phyloP scores from a whole-genome alignment of 2,113 vertebrate genomes.

The Phycodurus eques region DNA sequence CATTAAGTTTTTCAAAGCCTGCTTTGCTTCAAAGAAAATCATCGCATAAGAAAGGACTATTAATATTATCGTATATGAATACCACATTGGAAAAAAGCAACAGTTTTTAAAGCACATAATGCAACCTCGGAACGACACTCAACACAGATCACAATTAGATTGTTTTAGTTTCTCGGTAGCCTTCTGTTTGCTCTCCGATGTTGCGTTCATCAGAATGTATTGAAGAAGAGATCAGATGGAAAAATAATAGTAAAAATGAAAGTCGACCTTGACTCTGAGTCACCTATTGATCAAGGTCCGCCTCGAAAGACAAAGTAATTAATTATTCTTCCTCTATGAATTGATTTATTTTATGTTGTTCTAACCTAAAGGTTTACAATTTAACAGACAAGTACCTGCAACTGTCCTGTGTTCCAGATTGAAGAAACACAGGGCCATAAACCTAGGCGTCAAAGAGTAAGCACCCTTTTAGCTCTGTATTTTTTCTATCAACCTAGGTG shows the following conservation, averaged over 20 bases:
- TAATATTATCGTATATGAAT: constrained; percentile 57
- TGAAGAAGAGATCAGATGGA: not conserved
- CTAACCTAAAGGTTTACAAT: not conserved
- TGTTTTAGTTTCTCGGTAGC: constrained; percentile 38
- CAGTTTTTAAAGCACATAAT: constrained; percentile 52
- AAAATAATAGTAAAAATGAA: constrained; percentile 8
- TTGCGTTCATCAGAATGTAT: constrained; percentile 53
- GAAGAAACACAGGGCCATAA: not conserved
- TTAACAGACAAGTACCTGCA: not conserved
- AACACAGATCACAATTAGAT: constrained; percentile 45
- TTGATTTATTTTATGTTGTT: not conserved
- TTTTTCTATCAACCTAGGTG: not conserved
- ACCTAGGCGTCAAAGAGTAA: not conserved
- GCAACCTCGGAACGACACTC: constrained; percentile 46
- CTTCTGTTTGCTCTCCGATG: constrained; percentile 40
- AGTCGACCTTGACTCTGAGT: not conserved
- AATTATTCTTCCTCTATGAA: not conserved
- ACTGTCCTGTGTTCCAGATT: not conserved
- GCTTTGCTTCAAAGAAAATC: constrained; percentile 53
- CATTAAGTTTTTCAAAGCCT: constrained; percentile 56
- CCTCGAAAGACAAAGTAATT: no score
- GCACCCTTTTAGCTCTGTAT: not conserved
- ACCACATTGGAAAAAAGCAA: constrained; percentile 48
- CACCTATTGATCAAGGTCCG: not conserved
- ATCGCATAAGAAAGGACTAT: constrained; percentile 52